phyloP scores from a whole-genome alignment of 1,140 invertebrate genomes.

The Plectrocnemia conspersa region DNA sequence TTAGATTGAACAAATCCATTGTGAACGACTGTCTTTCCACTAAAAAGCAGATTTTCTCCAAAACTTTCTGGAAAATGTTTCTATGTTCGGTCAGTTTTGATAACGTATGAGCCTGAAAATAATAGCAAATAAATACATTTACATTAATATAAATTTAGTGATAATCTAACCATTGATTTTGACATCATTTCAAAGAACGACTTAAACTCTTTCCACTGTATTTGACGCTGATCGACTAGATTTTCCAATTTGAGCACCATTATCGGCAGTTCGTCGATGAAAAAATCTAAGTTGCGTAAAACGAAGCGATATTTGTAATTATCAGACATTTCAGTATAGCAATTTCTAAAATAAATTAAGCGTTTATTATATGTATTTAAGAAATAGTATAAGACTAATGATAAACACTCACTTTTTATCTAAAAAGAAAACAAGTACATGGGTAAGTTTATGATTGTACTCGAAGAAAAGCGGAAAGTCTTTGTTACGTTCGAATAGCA shows the following conservation, averaged over 20 bases:
- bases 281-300: slow-evolving; percentile 53
- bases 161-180: slow-evolving; percentile 57
- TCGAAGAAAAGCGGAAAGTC: too few relatives aligned
- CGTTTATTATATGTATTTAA: neutral
- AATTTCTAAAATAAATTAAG: slow-evolving; percentile 43
- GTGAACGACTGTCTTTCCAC: slow-evolving; percentile 57
- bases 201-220: slow-evolving; percentile 60
- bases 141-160: too few relatives aligned
- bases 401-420: slow-evolving; percentile 43
- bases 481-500: slow-evolving; percentile 51
- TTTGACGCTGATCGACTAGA: slow-evolving; percentile 55
- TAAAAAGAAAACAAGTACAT: slow-evolving; percentile 46
- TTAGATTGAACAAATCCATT: slow-evolving; percentile 49
- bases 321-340: slow-evolving; percentile 53
- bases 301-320: slow-evolving; percentile 54
- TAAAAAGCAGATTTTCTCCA: slow-evolving; percentile 47
- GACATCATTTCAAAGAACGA: slow-evolving; percentile 62
- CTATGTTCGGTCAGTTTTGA: slow-evolving; percentile 48
- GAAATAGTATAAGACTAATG: slow-evolving; percentile 5
- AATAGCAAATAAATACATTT: too few relatives aligned
- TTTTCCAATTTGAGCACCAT: slow-evolving; percentile 57
- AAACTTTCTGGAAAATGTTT: slow-evolving; percentile 40
- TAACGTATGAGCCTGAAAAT: slow-evolving; percentile 49
- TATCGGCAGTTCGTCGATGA: slow-evolving; percentile 57
- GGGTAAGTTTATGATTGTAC: slow-evolving; percentile 51